Evolutionary conservation across 2,888 invertebrate genomes (phyloP), one percentile per base, ranked within the genome.

Genomic region (Fragum sueziense): DNA sequence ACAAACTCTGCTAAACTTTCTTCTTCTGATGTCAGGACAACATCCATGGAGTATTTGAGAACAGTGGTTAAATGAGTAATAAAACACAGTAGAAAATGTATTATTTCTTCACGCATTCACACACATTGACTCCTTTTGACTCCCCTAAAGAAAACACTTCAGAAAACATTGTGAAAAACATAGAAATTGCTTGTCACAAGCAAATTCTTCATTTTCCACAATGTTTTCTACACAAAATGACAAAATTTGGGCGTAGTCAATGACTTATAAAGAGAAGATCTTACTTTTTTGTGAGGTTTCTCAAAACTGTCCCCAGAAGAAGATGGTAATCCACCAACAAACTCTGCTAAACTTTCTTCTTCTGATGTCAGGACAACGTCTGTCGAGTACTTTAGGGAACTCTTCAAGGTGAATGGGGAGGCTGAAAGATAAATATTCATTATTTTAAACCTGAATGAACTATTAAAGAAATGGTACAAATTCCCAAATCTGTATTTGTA

Each of bases 1-100:
- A 90, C 88, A 83, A 88, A 91, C 75, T 91, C 91, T 41, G 90
- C 90, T 70, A 91, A 77, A 74, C 91, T 91, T 73, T 91, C 91
- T 54, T 90, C 90, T 70, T 89, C 90, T 14, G 91, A 90, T 22
- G 88, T 87, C 33, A 90, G 77, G 20, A 89, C 86, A 17, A 88
- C 85, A 71, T 87, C 86, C 11, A 87, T 84, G 0, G 86, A 83
- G 73, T 86, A 86, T 71, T 79, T 85, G 70, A 79, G 52, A n/a
- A n/a, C n/a, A n/a, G n/a, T n/a, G n/a, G n/a, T n/a, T n/a, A n/a
- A n/a, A n/a, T n/a, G n/a, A n/a, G n/a, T n/a, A n/a, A n/a, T n/a
- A n/a, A n/a, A n/a, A n/a, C n/a, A n/a, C n/a, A n/a, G n/a, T n/a
- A n/a, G 6, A 47, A 1, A 47, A 6, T 47, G 2, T 47, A 47